Base-by-base conservation (phyloP, 2,113 vertebrate genomes). In the Perognathus longimembris region DNA sequence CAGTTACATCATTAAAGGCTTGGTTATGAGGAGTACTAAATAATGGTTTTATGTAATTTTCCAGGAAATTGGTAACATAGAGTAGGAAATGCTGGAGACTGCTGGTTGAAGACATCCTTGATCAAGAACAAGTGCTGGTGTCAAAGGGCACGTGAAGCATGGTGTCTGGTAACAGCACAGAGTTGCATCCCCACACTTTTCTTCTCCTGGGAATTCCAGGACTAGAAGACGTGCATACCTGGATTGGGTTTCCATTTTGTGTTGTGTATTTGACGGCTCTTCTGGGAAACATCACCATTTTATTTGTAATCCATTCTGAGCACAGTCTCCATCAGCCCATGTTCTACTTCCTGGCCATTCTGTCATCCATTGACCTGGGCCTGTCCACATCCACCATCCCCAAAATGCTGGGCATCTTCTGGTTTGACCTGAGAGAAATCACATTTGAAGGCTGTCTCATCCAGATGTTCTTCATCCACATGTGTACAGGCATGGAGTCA, bases 231-330 rank as follows among this genome's bases (percentile, higher is more conserved):
- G 40, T 83, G 30, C 88, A 95, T 17, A 8, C 76, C 18, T 95
- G 92, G 92, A 91, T 96, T 78, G 90, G 80, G 17, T 89, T 96
- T n/a, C 95, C 88, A 63, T 96, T 96, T 73, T 96, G 78, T 71
- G 38, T 36, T 83, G 85, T 96, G 45, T 96, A 90, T 24, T 24
- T 95, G 76, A 94, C 69, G 59, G 87, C 89, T 32, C 69, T 85
- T 57, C 38, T 85, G 21, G 95, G 92, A 12, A 95, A 94, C n/a
- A 61, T 84, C 59, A 88, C 50, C 24, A 94, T 93, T 11, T 38
- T 94, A 30, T 92, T n/a, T 77, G 59, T 97, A 59, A 92, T 94
- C 73, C 18, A 66, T n/a, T 69, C 40, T 28, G 93, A 94, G 8
- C 54, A 45, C 0, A 92, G 11, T 38, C 85, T 96, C n/a, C 94